Evolutionary conservation across 2,888 invertebrate species (phyloP), one percentile per base, ranked within the genome.

Genomic region (Pammene fasciana): DNA sequence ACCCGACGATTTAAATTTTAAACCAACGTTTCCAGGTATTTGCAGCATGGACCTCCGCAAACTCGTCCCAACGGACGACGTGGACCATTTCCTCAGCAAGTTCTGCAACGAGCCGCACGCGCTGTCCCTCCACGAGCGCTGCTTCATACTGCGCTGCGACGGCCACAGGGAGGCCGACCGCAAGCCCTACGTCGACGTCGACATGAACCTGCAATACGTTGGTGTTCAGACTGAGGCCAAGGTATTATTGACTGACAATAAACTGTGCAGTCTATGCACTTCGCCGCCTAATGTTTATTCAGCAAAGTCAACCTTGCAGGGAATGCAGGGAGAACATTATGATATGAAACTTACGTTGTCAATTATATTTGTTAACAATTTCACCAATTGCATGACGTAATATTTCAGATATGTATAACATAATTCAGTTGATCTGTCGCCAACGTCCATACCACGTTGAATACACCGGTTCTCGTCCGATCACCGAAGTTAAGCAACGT

Each of bases 41-140:
- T 91, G 90, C 82, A 91, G 93, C 75, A 81, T 94, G 77, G 93
- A 94, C 73, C 86, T 94, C 0, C 87, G 91, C 18, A 88, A 93
- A 54, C 77, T 94, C 18, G 80, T 94, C 0, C 88, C 93, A 0
- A 87, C 89, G 0, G 88, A 91, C 7, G 85, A 86, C 74, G 73
- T 87, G 0, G 65, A 84, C 0, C 80, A 86, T 38, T 93, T 93
- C 73, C 18, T 89, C 3, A 78, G 81, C 3, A 84, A 78, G 34
- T 89, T 89, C 75, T 87, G 91, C 74, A 89, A 89, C 73, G 72
- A 72, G 0, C 84, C 84, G 0, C 81, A 78, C 0, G 77, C 86
- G 0, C 76, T 94, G n/a, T 85, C 87, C 5, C 87, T 93, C 57
- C 85, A 88, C 57, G 92, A 92, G 75, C 82, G 92, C 0, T 92